phyloP scores from a whole-genome alignment of 2,797 vertebrate species.

The Allobates femoralis region DNA sequence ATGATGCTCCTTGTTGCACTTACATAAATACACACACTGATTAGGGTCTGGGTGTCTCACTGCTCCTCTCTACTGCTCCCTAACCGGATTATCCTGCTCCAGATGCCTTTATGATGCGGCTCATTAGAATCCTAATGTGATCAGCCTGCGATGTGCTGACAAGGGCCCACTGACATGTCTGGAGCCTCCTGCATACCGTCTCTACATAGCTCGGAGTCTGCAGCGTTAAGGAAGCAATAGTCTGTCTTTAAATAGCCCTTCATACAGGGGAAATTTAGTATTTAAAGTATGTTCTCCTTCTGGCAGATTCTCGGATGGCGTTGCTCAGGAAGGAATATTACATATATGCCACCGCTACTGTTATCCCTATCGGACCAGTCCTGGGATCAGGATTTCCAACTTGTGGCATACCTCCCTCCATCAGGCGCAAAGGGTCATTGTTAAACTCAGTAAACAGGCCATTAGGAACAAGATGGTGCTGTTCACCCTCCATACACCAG shows the following conservation, averaged over 20 bases:
- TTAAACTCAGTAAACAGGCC: no score
- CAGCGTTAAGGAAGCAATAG: background rate
- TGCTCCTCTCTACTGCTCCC: slow-evolving; percentile 50
- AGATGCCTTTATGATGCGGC: slow-evolving; percentile 62
- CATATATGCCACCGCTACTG: background rate
- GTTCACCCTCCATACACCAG: no score
- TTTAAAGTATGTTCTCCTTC: background rate
- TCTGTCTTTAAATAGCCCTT: background rate
- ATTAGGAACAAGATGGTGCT: no score
- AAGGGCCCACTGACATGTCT: slow-evolving; percentile 54
- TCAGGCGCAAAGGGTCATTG: no score
- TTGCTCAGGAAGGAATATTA: background rate
- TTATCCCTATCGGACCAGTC: no score
- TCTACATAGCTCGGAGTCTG: background rate
- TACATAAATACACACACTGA: slow-evolving; percentile 29
- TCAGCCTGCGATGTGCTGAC: slow-evolving; percentile 61
- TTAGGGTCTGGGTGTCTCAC: slow-evolving; percentile 58
- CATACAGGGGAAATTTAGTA: background rate
- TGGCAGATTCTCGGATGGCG: background rate
- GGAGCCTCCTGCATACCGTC: slow-evolving; percentile 10
- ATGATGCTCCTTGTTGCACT: slow-evolving; percentile 16
- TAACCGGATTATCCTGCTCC: slow-evolving; percentile 62
- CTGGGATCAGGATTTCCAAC: no score
- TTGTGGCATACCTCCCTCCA: no score
- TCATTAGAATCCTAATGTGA: slow-evolving; percentile 60